A percentile compares a stretch with the other conserved stretches of the same genome.
phyloP scores from a whole-genome alignment of 2,113 vertebrate species.

The Falco punctatus region DNA sequence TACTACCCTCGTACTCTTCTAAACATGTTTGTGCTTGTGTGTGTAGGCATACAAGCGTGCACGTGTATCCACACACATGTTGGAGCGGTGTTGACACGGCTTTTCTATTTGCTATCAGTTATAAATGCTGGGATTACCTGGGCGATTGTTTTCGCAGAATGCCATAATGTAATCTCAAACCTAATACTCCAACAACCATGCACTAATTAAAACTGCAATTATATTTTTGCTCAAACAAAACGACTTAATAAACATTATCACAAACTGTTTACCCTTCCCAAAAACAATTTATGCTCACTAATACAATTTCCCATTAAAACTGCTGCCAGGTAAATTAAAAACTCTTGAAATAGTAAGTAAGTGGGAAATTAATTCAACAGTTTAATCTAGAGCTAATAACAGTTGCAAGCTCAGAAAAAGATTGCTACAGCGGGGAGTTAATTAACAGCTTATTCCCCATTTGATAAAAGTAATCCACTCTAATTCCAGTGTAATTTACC shows the following conservation, averaged over 20 bases:
- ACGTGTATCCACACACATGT: neutral
- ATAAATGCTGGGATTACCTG: conserved; percentile 76
- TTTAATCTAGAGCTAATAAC: conserved; percentile 89
- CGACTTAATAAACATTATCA: conserved; percentile 84
- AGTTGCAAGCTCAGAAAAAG: conserved; percentile 83
- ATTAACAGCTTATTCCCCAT: conserved; percentile 90
- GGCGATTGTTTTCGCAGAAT: conserved; percentile 68
- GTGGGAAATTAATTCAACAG: conserved; percentile 89
- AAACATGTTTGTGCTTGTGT: fast-evolving
- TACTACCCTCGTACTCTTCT: neutral
- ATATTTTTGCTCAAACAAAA: conserved; percentile 84
- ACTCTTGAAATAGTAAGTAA: conserved; percentile 88
- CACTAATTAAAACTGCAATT: conserved; percentile 84
- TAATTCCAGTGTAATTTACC: conserved; percentile 90
- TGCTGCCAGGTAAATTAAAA: conserved; percentile 88
- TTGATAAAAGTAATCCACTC: conserved; percentile 90
- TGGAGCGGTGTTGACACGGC: neutral
- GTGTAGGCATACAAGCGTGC: neutral
- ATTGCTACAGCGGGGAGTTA: conserved; percentile 90
- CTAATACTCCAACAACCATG: conserved; percentile 78
- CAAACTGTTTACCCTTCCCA: conserved; percentile 82
- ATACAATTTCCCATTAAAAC: conserved; percentile 88
- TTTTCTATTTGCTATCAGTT: conserved; percentile 41
- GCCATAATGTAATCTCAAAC: conserved; percentile 76
- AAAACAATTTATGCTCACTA: conserved; percentile 84